Evolutionary conservation across 2,888 invertebrate genomes (phyloP).

Genomic region (Helobdella robusta): DNA sequence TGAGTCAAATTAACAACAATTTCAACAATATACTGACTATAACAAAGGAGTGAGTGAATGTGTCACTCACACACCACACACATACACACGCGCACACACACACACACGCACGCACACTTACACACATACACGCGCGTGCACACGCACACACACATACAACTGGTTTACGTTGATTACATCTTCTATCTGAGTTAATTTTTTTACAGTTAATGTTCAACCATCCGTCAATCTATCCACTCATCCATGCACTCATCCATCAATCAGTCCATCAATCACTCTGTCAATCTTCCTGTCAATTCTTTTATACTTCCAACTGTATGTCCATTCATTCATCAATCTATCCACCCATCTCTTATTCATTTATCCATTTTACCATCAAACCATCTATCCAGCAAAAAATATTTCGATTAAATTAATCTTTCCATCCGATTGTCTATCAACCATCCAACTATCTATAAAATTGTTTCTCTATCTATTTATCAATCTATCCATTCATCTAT

Average conservation of each 20-base stretch:
- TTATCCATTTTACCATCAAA: background rate
- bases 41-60: too few relatives aligned
- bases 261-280: background rate
- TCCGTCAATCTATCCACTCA: slow-evolving; percentile 9
- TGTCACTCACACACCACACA: too few relatives aligned
- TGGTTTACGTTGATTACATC: too few relatives aligned
- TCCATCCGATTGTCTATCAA: too few relatives aligned
- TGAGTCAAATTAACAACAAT: too few relatives aligned
- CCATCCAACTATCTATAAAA: background rate
- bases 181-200: too few relatives aligned
- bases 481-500: background rate
- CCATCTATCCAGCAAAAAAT: background rate
- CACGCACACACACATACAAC: too few relatives aligned
- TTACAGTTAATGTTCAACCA: too few relatives aligned
- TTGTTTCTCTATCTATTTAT: background rate
- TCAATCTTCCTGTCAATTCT: background rate
- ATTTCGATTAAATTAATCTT: background rate
- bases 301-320: background rate
- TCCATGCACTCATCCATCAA: slow-evolving; percentile 13
- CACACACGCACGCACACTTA: too few relatives aligned
- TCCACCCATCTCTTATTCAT: background rate
- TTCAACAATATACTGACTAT: too few relatives aligned
- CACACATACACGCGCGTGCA: too few relatives aligned
- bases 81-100: too few relatives aligned
- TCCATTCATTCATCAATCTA: slow-evolving; percentile 1